Evolutionary conservation across 2,888 invertebrate genomes (phyloP).

Genomic region (Scaptomyza cyrtandrae): DNA sequence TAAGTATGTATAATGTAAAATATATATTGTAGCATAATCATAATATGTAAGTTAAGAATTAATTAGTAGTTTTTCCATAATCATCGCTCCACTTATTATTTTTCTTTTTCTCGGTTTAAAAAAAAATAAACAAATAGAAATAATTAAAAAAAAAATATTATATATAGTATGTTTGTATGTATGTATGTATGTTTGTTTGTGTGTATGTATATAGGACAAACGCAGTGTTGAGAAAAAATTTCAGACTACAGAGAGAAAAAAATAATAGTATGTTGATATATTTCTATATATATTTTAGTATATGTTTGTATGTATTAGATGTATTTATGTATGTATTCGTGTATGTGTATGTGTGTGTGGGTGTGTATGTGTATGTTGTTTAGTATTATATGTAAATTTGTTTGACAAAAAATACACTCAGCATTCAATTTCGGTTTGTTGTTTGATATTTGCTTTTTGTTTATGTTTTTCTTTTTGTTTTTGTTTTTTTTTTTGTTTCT

Average conservation of each 20-base stretch:
- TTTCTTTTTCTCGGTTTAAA: constrained; percentile 21
- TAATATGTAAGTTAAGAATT: constrained; percentile 50
- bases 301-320: constrained; percentile 21
- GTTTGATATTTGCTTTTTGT: constrained; percentile 26
- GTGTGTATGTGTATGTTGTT: not conserved
- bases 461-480: constrained; percentile 23
- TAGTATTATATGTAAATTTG: constrained; percentile 60
- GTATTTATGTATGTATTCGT: no score
- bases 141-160: constrained; percentile 15
- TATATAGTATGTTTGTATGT: not conserved
- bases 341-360: constrained; percentile 20
- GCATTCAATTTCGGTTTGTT: constrained; percentile 43
- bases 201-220: constrained; percentile 21
- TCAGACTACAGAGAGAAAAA: constrained; percentile 25
- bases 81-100: constrained; percentile 1
- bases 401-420: constrained; percentile 76
- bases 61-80: constrained; percentile 28
- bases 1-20: constrained; percentile 49
- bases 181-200: not conserved
- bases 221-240: not conserved
- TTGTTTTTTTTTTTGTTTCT: not conserved
- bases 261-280: constrained; percentile 31
- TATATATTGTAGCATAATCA: constrained; percentile 51
- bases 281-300: no score
- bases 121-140: constrained; percentile 45